Evolutionary conservation across 2,113 vertebrate genomes (phyloP).

Genomic region (Rhineura floridana): DNA sequence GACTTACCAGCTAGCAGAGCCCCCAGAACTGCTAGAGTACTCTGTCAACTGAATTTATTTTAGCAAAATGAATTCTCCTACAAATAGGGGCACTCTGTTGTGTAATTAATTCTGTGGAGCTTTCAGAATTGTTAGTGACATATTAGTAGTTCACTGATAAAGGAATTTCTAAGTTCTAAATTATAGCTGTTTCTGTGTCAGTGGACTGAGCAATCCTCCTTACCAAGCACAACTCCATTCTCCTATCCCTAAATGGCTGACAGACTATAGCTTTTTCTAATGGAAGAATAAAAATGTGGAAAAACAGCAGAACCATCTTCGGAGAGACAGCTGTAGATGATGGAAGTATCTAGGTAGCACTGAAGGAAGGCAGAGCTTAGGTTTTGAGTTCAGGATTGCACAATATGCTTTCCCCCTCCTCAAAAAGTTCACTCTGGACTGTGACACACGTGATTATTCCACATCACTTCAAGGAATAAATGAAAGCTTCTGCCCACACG

Average conservation of each 20-base stretch:
- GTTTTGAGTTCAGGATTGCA: too few species aligned
- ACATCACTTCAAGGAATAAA: too few species aligned
- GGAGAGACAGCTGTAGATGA: not conserved
- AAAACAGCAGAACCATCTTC: not conserved
- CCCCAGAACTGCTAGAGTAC: not conserved
- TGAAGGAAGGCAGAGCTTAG: too few species aligned
- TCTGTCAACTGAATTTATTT: slow-evolving; percentile 39
- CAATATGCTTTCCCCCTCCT: too few species aligned
- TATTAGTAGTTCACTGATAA: slow-evolving; percentile 11
- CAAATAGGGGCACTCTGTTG: slow-evolving; percentile 16
- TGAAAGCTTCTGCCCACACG: too few species aligned
- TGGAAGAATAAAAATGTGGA: not conserved
- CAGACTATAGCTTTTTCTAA: not conserved
- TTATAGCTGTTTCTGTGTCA: not conserved
- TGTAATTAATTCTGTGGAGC: slow-evolving; percentile 36
- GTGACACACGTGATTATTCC: too few species aligned
- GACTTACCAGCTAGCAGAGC: slow-evolving; percentile 39
- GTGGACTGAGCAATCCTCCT: not conserved
- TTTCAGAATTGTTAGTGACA: slow-evolving; percentile 5
- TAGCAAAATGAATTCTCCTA: slow-evolving; percentile 53
- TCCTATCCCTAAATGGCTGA: not conserved
- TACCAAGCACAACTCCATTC: not conserved
- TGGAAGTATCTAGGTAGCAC: not conserved
- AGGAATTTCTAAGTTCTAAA: slow-evolving; percentile 5
- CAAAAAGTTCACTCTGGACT: too few species aligned